Evolutionary conservation across 2,797 vertebrate species (phyloP).

Genomic region (Lacerta agilis): DNA sequence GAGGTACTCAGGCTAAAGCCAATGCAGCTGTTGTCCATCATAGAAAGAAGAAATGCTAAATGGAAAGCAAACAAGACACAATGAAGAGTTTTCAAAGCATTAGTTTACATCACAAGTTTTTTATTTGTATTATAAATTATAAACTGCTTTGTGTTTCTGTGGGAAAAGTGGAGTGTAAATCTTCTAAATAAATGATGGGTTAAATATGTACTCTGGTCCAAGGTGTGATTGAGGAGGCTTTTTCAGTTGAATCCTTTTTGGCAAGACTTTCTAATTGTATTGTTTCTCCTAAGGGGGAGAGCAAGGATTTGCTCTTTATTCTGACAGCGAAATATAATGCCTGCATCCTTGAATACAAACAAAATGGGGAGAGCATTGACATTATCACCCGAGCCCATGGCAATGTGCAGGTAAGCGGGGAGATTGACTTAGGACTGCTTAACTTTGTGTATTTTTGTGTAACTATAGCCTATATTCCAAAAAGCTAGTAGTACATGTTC

Average conservation of each 20-base stretch:
- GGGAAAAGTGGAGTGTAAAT: not conserved
- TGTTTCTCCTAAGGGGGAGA: constrained; percentile 86
- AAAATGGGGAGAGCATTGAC: constrained; percentile 95
- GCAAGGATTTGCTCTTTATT: constrained; percentile 96
- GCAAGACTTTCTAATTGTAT: not conserved
- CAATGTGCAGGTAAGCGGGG: constrained; percentile 90
- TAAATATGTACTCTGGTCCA: not conserved
- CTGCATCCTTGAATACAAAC: constrained; percentile 98
- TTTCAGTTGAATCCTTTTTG: not conserved
- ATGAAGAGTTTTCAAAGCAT: not conserved
- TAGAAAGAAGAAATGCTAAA: not conserved
- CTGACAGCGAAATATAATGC: constrained; percentile 98
- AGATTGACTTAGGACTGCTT: not conserved
- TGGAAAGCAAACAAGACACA: not conserved
- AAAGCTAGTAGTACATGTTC: rapidly evolving
- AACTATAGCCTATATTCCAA: rapidly evolving
- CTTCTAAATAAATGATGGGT: not conserved
- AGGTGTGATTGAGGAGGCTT: not conserved
- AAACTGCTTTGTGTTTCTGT: not conserved
- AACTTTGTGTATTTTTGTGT: not conserved
- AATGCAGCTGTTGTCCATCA: not conserved
- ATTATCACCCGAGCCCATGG: constrained; percentile 97
- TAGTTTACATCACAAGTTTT: not conserved
- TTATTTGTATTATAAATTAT: not conserved
- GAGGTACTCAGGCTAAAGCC: not conserved